Conservation (phyloP, 2,113 vertebrate species). For the Heterocephalus glaber region DNA sequence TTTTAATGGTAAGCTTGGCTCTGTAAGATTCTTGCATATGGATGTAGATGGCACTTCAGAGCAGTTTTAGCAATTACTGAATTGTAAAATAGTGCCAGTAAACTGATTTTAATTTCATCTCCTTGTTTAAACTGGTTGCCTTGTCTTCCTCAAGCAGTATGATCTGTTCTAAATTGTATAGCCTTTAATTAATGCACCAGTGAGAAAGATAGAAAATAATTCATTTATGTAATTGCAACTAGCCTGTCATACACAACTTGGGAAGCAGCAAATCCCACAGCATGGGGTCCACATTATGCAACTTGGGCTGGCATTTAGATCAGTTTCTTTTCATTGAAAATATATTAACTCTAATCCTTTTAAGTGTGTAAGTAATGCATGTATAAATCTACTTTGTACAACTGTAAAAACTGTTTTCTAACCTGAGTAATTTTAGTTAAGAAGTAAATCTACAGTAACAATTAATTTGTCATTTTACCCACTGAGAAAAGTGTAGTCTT, state of each 20-base stretch:
- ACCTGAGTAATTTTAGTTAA: constrained; percentile 44
- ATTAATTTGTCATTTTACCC: constrained; percentile 7
- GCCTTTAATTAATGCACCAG: constrained; percentile 49
- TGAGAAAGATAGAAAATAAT: constrained; percentile 31
- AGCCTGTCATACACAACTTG: constrained; percentile 33
- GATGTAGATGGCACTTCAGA: neutral
- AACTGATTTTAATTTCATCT: constrained; percentile 57
- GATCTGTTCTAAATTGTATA: constrained; percentile 64
- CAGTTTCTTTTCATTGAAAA: constrained; percentile 59
- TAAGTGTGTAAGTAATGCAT: constrained; percentile 46
- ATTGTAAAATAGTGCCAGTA: constrained; percentile 34
- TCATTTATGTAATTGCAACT: constrained; percentile 45
- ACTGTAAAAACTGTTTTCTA: constrained; percentile 52
- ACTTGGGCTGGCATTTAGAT: constrained; percentile 16
- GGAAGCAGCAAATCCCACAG: constrained; percentile 22
- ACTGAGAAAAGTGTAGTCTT: neutral
- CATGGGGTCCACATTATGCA: neutral
- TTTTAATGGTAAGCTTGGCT: constrained; percentile 9
- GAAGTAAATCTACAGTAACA: neutral
- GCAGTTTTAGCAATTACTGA: constrained; percentile 31
- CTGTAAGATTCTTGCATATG: neutral
- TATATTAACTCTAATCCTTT: constrained; percentile 61
- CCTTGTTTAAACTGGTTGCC: constrained; percentile 22
- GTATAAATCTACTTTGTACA: constrained; percentile 5
- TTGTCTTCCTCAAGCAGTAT: constrained; percentile 27